phyloP scores from a whole-genome alignment of 2,113 vertebrate species.

The Catharus minimus region DNA sequence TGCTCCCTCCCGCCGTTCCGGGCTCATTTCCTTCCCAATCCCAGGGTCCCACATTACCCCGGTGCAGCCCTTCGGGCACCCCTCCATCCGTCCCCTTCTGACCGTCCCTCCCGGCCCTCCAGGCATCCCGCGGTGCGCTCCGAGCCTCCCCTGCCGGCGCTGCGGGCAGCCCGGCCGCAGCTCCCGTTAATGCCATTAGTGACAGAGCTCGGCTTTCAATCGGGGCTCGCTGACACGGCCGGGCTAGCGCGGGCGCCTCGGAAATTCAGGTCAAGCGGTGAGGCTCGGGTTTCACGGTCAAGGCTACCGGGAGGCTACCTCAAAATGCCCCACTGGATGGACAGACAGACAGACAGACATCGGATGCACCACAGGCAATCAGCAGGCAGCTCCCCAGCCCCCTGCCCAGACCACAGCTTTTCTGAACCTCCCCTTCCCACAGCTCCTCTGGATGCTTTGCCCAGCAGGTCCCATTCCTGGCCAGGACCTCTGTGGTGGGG shows the following conservation, averaged over 20 bases:
- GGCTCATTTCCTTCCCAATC: background rate
- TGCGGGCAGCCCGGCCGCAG: slow-evolving; percentile 25
- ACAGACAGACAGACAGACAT: background rate
- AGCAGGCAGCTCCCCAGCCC: accelerated
- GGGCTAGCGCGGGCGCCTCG: slow-evolving; percentile 49
- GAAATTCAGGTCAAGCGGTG: slow-evolving; percentile 68
- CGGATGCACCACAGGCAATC: background rate
- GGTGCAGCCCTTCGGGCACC: background rate
- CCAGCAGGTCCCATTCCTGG: background rate
- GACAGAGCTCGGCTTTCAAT: slow-evolving; percentile 67
- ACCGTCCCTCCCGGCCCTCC: background rate
- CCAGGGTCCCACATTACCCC: no score
- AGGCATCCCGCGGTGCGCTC: background rate
- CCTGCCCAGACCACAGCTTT: background rate
- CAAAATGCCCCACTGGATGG: background rate
- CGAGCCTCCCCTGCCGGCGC: background rate
- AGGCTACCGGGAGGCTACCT: slow-evolving; percentile 47
- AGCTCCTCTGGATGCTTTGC: background rate
- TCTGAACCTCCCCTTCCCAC: accelerated
- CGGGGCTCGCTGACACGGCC: slow-evolving; percentile 54
- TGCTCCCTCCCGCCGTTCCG: background rate
- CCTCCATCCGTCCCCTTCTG: background rate
- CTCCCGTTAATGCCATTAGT: slow-evolving; percentile 73
- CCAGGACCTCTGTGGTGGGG: background rate
- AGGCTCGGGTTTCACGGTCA: slow-evolving; percentile 67